Conservation (phyloP, 2,113 vertebrate genomes). For the Acanthisitta chloris region DNA sequence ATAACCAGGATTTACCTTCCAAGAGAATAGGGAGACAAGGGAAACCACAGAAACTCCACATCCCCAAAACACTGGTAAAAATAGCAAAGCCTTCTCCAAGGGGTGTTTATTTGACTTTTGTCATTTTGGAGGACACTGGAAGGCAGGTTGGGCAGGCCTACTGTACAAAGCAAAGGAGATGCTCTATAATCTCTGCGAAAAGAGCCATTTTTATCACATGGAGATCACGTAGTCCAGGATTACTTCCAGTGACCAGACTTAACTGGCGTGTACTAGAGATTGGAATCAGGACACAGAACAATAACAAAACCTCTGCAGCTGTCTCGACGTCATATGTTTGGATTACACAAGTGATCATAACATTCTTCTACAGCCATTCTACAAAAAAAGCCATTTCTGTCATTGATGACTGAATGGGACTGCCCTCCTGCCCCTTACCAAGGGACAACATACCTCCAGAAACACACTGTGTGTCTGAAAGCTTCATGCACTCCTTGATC, state of each 20-base stretch:
- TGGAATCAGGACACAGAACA: constrained; percentile 19
- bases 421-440: not conserved
- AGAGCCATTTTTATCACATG: not conserved
- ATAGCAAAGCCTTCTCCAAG: not conserved
- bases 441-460: not conserved
- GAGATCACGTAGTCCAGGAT: not conserved
- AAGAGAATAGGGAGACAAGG: not conserved
- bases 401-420: not conserved
- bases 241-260: not conserved
- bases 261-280: not conserved
- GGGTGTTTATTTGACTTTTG: not conserved
- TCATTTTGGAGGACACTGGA: not conserved
- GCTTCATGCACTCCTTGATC: not conserved
- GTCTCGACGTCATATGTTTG: not conserved
- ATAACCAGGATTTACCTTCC: not conserved
- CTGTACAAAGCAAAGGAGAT: not conserved
- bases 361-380: not conserved
- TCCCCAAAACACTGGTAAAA: not conserved
- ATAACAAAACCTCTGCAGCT: constrained; percentile 21
- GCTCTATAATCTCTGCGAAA: not conserved
- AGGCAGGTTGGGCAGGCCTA: not conserved
- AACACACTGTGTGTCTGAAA: accelerated
- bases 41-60: not conserved
- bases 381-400: not conserved
- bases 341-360: constrained; percentile 27